A percentile compares a stretch with the other conserved stretches of the same genome.
Evolutionary conservation across 2,888 invertebrate genomes (phyloP).

Genomic region (Monochamus alternatus): DNA sequence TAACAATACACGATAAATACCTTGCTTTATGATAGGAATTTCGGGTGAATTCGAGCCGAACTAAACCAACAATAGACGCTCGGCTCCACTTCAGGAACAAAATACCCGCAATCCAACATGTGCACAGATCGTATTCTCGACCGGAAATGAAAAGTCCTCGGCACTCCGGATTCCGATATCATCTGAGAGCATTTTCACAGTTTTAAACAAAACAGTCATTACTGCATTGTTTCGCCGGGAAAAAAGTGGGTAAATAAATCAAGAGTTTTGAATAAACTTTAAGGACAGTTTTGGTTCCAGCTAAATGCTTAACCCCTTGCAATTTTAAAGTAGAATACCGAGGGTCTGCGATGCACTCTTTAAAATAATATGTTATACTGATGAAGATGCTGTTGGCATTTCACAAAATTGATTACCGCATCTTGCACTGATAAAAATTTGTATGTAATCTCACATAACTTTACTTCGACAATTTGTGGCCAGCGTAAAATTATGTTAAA

Average conservation of each 20-base stretch:
- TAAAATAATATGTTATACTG: too few relatives aligned
- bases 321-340: too few relatives aligned
- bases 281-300: neutral
- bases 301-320: neutral
- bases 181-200: constrained; percentile 50
- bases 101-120: constrained; percentile 60
- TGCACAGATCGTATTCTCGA: constrained; percentile 58
- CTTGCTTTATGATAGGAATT: constrained; percentile 60
- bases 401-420: too few relatives aligned
- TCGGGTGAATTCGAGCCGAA: constrained; percentile 59
- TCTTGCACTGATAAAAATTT: too few relatives aligned
- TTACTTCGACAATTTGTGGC: too few relatives aligned
- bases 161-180: constrained; percentile 58
- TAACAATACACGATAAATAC: constrained; percentile 63
- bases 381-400: too few relatives aligned
- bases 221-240: constrained; percentile 5
- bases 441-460: too few relatives aligned
- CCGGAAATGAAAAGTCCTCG: constrained; percentile 64
- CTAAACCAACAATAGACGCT: constrained; percentile 55
- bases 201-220: constrained; percentile 34
- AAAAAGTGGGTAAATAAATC: neutral
- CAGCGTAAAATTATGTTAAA: too few relatives aligned
- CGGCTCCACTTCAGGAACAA: constrained; percentile 51
- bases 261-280: neutral
- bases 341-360: too few relatives aligned